phyloP scores from a whole-genome alignment of 2,888 invertebrate genomes.

The Acronicta leporina region DNA sequence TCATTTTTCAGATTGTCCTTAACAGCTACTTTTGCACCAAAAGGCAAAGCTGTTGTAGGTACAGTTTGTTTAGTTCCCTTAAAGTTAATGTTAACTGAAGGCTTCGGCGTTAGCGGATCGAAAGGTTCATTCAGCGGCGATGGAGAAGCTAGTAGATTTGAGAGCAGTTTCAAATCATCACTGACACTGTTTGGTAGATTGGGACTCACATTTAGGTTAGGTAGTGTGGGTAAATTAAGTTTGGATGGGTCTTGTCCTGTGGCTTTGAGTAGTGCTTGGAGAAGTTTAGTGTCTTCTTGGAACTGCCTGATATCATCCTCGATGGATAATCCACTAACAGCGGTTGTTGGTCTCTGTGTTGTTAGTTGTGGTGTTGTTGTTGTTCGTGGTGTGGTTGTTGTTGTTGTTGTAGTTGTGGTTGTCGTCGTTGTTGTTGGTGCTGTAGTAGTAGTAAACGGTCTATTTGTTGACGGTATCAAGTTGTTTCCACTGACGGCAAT shows the following conservation, averaged over 20 bases:
- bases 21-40: constrained; percentile 79
- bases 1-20: constrained; percentile 78
- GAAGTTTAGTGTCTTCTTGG: constrained; percentile 84
- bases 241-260: constrained; percentile 85
- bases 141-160: constrained; percentile 78
- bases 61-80: constrained; percentile 63
- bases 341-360: constrained; percentile 71
- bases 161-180: constrained; percentile 75
- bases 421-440: constrained; percentile 66
- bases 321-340: constrained; percentile 69
- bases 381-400: constrained; percentile 67
- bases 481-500: constrained; percentile 67
- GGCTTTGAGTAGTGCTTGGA: constrained; percentile 83
- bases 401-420: constrained; percentile 63
- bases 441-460: constrained; percentile 61
- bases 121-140: constrained; percentile 78
- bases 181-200: constrained; percentile 61
- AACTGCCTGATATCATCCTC: constrained; percentile 86
- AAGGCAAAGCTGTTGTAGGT: constrained; percentile 70
- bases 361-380: constrained; percentile 62
- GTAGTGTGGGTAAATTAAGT: constrained; percentile 81
- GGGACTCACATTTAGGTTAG: constrained; percentile 76
- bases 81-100: constrained; percentile 56
- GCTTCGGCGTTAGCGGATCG: constrained; percentile 73
- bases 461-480: constrained; percentile 62